A percentile compares a stretch with the other conserved stretches of the same genome.
These are phyloP conservation scores for Halcyon leucocephala DNA, from an alignment of 2,797 vertebrate species.

Conservation along the genomic window DNA sequence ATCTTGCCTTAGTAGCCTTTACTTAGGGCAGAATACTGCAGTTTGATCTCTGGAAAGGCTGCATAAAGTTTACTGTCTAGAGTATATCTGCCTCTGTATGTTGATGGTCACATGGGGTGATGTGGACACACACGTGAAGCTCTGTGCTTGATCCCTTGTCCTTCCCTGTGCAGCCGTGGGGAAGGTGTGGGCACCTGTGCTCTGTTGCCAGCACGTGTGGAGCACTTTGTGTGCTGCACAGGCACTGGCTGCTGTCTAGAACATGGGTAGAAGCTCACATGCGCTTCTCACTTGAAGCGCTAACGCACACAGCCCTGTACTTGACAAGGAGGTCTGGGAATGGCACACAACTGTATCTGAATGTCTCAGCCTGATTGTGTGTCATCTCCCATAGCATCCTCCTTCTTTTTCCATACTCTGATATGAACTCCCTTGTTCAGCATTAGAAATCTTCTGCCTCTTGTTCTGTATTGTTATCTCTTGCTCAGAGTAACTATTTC, in stretches of 20 bases:
- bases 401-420: background rate
- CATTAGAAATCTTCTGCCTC: background rate
- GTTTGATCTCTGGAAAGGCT: background rate
- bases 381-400: background rate
- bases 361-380: background rate
- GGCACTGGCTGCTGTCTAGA: background rate
- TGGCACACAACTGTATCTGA: background rate
- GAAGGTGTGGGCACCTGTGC: rapidly evolving
- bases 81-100: background rate
- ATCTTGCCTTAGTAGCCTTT: background rate
- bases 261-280: background rate
- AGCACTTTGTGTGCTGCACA: rapidly evolving
- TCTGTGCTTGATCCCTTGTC: background rate
- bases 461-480: background rate
- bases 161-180: rapidly evolving
- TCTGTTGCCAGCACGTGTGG: rapidly evolving
- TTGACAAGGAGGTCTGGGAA: no score
- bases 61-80: background rate
- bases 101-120: rapidly evolving
- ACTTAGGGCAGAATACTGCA: background rate
- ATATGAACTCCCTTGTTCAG: background rate
- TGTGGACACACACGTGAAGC: rapidly evolving
- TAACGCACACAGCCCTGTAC: background rate
- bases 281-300: background rate
- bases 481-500: background rate